Conservation (phyloP, 2,888 invertebrate species). For the Drosophila mercatorum region DNA sequence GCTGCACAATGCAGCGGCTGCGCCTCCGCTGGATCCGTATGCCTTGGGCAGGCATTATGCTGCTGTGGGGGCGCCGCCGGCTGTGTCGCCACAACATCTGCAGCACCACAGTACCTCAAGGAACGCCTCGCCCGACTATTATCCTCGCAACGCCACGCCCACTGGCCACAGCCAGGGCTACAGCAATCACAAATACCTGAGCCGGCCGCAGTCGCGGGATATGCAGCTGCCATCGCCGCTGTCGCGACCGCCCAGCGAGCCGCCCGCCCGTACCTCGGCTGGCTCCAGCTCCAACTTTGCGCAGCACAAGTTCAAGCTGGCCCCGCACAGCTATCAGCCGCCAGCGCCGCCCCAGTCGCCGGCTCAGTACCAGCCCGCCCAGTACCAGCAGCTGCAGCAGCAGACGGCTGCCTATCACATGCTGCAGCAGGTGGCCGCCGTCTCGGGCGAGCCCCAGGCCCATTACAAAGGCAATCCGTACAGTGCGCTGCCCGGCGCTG, state of each 20-base stretch:
- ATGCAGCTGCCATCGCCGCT: slow-evolving; percentile 74
- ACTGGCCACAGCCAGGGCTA: slow-evolving; percentile 64
- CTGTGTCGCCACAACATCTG: slow-evolving; percentile 58
- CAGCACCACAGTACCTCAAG: slow-evolving; percentile 79
- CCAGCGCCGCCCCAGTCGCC: slow-evolving; percentile 46
- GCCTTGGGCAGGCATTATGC: slow-evolving; percentile 69
- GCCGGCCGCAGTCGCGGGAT: slow-evolving; percentile 83
- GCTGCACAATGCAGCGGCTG: slow-evolving; percentile 51
- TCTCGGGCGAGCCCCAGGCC: slow-evolving; percentile 69
- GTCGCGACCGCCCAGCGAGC: slow-evolving; percentile 75
- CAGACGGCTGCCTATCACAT: slow-evolving; percentile 76
- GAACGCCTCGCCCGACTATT: slow-evolving; percentile 82
- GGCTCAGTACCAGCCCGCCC: slow-evolving; percentile 67
- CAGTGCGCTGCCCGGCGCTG: slow-evolving; percentile 61
- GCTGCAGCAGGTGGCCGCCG: slow-evolving; percentile 70
- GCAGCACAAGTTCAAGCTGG: slow-evolving; percentile 84
- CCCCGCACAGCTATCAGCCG: slow-evolving; percentile 65
- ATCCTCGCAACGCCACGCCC: slow-evolving; percentile 77
- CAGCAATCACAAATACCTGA: slow-evolving; percentile 72
- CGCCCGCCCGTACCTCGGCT: slow-evolving; percentile 45
- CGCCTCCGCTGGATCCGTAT: slow-evolving; percentile 61
- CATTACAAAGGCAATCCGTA: slow-evolving; percentile 77
- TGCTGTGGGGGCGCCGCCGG: slow-evolving; percentile 32
- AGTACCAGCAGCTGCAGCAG: slow-evolving; percentile 71
- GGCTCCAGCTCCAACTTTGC: slow-evolving; percentile 82